Base-by-base conservation (phyloP, 2,797 vertebrate species). In the Enteromius treurensis region DNA sequence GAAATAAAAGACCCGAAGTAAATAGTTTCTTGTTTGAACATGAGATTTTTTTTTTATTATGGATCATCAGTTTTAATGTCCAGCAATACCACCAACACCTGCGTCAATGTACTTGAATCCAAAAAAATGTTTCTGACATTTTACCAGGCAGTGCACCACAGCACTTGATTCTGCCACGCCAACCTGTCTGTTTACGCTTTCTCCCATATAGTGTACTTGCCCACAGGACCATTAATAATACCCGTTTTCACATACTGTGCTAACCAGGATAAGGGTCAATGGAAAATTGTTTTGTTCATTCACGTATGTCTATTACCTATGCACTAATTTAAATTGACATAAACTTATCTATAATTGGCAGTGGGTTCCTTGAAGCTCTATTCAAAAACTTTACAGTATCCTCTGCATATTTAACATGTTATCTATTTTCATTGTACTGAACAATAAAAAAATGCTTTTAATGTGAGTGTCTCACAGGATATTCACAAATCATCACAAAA, bases 141-240 rank as follows among this genome's bases (percentile, higher is more conserved):
- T 83, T 80, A 83, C 70, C 70, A 81, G 75, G 19, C 60, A 69
- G 68, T 80, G 42, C 47, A 64, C 37, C 77, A 73, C 70, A 84
- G 51, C 80, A 87, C 77, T 78, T 69, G 65, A 80, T 79, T 85
- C 78, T 80, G 65, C 77, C 75, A 65, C 76, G 71, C 70, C 71
- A 81, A 65, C 65, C 69, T 84, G 85, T 85, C 84, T 84, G 84
- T 87, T 85, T 86, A 68, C 64, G 86, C 64, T 60, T 73, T 81
- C 60, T 55, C 67, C 77, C 76, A 65, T 74, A 49, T 78, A 82
- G 64, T 47, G 76, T 84, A 75, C 62, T 73, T 88, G 85, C 77
- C 84, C 83, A 88, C 51, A 64, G 73, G 82, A 89, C 83, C 80
- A 84, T 91, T 86, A 84, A 84, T 85, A 84, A 89, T 87, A 79